Evolutionary conservation across 1,140 invertebrate species (phyloP), one percentile per base, ranked within the genome.

Genomic region (Sycobia sp.): DNA sequence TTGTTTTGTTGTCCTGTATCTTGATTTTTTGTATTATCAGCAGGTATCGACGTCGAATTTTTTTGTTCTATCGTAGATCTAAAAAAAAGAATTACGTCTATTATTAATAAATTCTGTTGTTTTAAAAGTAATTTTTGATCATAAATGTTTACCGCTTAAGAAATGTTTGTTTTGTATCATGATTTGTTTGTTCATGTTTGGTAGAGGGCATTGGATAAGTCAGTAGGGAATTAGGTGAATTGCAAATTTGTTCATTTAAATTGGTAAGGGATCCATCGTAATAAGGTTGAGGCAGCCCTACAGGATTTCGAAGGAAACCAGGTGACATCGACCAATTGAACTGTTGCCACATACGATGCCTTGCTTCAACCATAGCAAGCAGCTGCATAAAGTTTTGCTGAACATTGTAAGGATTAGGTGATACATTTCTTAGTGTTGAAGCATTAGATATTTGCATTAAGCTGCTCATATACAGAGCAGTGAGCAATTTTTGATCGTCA

Each of bases 391-490:
- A 81, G 53, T 76, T 80, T 27, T 74, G 76, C 44, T 79, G 78
- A 4, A 73, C 68, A 39, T 71, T 74, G 53, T 76, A 76, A 5
- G 73, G 73, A 27, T 68, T 73, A 29, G 74, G 74, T 44, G 72
- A 71, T 5, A 76, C 62, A 46, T 71, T 75, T 36, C 78, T 70
- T 16, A 76, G 70, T 16, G 69, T 34, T 67, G 72, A 78, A 67
- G 78, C 66, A 68, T 73, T 77, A 14, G 76, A 79, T 74, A 81
- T 76, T 61, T 81, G 76, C 74, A 83, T 77, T 20, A 86, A 68
- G 49, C 84, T 85, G 67, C 85, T 86, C 84, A 87, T 84, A 71
- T 88, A 87, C 70, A 87, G 79, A 2, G 85, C 84, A 4, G 84
- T 83, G 16, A 87, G 71, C 57, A 88, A 83, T 68, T 86, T 86